Conservation (phyloP, 2,797 vertebrate genomes). For the Phyllotis vaccarum region DNA sequence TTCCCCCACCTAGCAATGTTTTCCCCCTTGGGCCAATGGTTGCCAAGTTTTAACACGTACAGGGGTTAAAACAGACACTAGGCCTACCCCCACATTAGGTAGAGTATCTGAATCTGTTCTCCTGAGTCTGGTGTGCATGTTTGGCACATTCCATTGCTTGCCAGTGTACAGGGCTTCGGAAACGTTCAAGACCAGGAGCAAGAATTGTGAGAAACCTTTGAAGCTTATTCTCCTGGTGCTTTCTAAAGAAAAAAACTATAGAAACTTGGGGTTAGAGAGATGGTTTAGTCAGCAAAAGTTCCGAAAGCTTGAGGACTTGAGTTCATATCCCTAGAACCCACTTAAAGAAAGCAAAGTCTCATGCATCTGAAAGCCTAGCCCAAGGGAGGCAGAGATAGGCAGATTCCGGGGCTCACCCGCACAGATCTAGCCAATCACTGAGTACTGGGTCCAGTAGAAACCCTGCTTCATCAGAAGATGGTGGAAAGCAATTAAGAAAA, state of each 20-base stretch:
- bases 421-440: background rate
- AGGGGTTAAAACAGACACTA: background rate
- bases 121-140: background rate
- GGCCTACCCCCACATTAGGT: too few species aligned
- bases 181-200: background rate
- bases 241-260: background rate
- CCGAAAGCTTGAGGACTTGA: background rate
- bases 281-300: background rate
- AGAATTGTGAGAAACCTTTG: background rate
- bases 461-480: background rate
- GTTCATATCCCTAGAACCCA: background rate
- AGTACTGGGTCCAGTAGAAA: background rate
- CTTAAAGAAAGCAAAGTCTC: background rate
- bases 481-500: background rate
- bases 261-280: background rate
- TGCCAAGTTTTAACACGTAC: background rate
- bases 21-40: background rate
- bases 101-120: background rate
- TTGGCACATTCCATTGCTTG: background rate
- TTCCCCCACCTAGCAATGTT: background rate
- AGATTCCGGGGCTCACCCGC: background rate
- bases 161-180: background rate
- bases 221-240: background rate
- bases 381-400: background rate
- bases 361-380: background rate